These are phyloP conservation scores for Arvicanthis niloticus DNA, from an alignment of 2,113 vertebrate genomes.

Conservation along the genomic window DNA sequence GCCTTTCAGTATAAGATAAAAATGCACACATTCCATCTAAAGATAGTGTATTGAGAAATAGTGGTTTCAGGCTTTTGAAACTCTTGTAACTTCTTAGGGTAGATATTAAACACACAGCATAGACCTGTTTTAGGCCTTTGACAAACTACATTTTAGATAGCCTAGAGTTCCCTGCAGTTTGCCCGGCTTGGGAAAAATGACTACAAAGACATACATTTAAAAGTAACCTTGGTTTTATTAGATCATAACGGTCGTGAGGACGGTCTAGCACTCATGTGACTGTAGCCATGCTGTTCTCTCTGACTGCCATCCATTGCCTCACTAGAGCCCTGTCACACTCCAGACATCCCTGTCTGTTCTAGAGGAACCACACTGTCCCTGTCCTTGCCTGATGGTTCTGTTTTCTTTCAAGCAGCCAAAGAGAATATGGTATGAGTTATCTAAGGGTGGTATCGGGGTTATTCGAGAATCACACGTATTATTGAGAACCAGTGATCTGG, in stretches of 20 bases:
- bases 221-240: background rate
- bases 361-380: background rate
- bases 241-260: background rate
- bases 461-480: background rate
- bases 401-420: background rate
- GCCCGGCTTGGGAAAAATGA: background rate
- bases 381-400: background rate
- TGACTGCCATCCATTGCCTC: background rate
- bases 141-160: background rate
- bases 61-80: slow-evolving; percentile 47
- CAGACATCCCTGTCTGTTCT: background rate
- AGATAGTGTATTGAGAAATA: slow-evolving; percentile 44
- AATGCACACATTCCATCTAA: background rate
- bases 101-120: background rate
- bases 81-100: slow-evolving; percentile 17
- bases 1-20: background rate
- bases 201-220: background rate
- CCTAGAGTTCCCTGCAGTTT: background rate
- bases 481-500: background rate
- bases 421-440: background rate
- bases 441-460: background rate
- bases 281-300: too few relatives aligned
- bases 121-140: background rate
- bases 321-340: background rate
- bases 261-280: background rate